Evolutionary conservation across 2,113 vertebrate species (phyloP), one percentile per base, ranked within the genome.

Genomic region (Theropithecus gelada): DNA sequence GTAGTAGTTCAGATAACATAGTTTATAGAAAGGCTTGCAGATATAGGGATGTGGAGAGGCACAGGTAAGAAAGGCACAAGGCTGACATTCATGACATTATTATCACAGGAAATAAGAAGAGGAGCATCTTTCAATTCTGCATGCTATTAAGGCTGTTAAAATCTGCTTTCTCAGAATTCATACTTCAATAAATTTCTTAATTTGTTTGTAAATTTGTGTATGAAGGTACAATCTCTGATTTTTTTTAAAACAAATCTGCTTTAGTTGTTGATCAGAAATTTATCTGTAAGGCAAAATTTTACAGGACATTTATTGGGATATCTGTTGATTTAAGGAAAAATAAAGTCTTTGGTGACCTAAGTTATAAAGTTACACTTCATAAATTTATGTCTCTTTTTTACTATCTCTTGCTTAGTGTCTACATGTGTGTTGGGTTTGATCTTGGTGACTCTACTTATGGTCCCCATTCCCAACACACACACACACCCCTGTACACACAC

Each of bases 281-380:
- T 78, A 55, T 70, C 76, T 57, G 68, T 8, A 72, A 96, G 32
- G 23, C 18, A 90, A 90, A 30, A 68, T 40, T 35, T 66, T 70
- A 32, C 81, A 78, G 83, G 25, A 82, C 78, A 85, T n/a, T 59
- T 79, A 40, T n/a, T 27, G 8, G 1, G 1, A 0, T 32, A 82
- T 73, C 11, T 94, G 14, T 76, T 78, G 48, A 70, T 35, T 81
- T 93, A 88, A 94, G n/a, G 23, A 72, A 94, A 90, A 92, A 30
- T 75, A 57, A 90, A 66, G 50, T 87, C 52, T 10, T 90, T 87
- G 17, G 43, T 82, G 4, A 86, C 5, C 9, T 66, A 25, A 61
- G 2, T 79, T 52, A 32, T 80, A 55, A n/a, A 66, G 38, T 61
- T 30, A 32, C 70, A 48, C 35, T 52, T 94, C 35, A 48, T 20